These are phyloP conservation scores for Sycophila sp. DNA, from an alignment of 1,140 invertebrate genomes.

Conservation along the genomic window DNA sequence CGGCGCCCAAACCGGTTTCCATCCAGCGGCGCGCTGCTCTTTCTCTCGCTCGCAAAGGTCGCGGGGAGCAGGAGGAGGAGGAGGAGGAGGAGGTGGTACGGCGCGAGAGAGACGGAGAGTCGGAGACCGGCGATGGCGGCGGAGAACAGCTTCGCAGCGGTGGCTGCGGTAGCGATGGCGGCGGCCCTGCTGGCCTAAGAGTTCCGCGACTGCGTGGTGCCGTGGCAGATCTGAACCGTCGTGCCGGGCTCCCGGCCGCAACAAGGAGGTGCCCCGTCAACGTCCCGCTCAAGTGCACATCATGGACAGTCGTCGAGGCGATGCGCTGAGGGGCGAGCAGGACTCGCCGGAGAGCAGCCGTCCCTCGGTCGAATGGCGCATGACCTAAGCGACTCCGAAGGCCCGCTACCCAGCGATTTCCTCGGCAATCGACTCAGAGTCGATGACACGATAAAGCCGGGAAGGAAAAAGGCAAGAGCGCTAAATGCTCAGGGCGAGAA, in stretches of 20 bases:
- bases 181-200: too few species aligned
- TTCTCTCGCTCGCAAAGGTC: not conserved
- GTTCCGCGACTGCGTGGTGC: not conserved
- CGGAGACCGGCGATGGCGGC: not conserved
- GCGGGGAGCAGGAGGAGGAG: not conserved
- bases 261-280: not conserved
- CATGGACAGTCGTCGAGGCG: not conserved
- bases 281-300: not conserved
- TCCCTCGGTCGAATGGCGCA: not conserved
- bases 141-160: not conserved
- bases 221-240: not conserved
- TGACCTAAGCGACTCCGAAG: not conserved
- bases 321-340: not conserved
- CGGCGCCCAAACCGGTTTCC: conserved; percentile 13
- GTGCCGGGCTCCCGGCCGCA: not conserved
- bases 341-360: conserved; percentile 8
- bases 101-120: not conserved
- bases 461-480: not conserved
- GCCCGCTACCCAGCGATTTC: too few species aligned
- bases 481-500: not conserved
- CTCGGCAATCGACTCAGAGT: not conserved
- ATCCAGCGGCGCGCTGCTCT: too few species aligned
- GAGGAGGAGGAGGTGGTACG: not conserved
- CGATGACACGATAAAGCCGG: not conserved
- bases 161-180: not conserved